Percentiles rank a stretch among this genome's conserved stretches.
phyloP scores from a whole-genome alignment of 2,113 vertebrate genomes.

The Drymodes brunneopygia region DNA sequence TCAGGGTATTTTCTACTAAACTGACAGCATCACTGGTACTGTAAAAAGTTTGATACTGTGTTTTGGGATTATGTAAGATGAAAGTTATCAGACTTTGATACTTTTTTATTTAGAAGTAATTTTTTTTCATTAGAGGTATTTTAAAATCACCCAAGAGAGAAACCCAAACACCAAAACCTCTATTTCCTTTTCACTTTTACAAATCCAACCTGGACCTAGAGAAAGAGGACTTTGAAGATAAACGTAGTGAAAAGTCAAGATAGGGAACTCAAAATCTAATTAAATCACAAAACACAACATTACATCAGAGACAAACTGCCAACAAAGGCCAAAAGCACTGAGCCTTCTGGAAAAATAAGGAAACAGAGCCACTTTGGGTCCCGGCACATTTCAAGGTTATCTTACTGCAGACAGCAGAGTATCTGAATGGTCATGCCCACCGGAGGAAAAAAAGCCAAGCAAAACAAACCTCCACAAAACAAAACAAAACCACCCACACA shows the following conservation, averaged over 20 bases:
- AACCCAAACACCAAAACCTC: not conserved
- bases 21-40: not conserved
- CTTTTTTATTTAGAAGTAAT: not conserved
- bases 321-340: not conserved
- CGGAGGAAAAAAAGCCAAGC: not conserved
- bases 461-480: not conserved
- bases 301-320: not conserved
- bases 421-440: not conserved
- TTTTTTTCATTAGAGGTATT: not conserved
- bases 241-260: not conserved
- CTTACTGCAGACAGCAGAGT: not conserved
- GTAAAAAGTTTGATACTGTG: not conserved
- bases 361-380: not conserved
- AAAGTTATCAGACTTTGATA: not conserved
- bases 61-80: not conserved
- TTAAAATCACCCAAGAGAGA: not conserved
- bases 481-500: not conserved
- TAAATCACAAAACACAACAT: not conserved
- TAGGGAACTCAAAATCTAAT: not conserved
- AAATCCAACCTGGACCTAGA: not conserved
- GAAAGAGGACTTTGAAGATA: not conserved
- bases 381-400: not conserved
- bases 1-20: not conserved
- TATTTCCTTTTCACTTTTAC: not conserved
- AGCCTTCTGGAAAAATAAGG: not conserved